A percentile compares a stretch with the other conserved stretches of the same genome.
phyloP scores from a whole-genome alignment of 2,113 vertebrate genomes.

The Corythoichthys haematopterus region DNA sequence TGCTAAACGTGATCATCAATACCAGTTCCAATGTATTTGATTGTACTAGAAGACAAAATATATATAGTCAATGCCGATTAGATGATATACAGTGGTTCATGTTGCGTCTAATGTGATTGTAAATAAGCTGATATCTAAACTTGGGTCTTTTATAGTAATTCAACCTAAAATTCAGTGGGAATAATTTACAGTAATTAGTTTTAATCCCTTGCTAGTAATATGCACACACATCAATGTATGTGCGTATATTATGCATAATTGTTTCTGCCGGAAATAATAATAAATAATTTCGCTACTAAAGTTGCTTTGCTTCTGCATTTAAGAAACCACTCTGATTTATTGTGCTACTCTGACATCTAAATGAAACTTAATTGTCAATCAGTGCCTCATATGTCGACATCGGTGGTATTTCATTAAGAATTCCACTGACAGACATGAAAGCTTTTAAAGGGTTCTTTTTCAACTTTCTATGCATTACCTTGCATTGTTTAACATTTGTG shows the following conservation, averaged over 20 bases:
- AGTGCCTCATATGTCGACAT: constrained; percentile 35
- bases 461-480: constrained; percentile 40
- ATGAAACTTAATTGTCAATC: constrained; percentile 52
- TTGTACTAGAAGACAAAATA: no score
- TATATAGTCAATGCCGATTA: no score
- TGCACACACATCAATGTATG: not conserved
- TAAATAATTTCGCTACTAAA: constrained; percentile 34
- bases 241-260: constrained; percentile 8
- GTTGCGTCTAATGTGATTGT: not conserved
- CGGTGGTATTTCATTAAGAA: constrained; percentile 46
- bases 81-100: not conserved
- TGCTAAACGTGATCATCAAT: no score
- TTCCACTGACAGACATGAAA: constrained; percentile 33
- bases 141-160: not conserved
- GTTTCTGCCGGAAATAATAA: constrained; percentile 31
- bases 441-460: constrained; percentile 46
- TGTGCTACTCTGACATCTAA: constrained; percentile 22
- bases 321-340: constrained; percentile 33
- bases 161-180: not conserved
- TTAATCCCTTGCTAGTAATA: not conserved
- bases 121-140: not conserved
- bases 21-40: no score
- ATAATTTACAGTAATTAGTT: not conserved
- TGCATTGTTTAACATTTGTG: constrained; percentile 44
- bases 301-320: constrained; percentile 36